phyloP scores from a whole-genome alignment of 2,797 vertebrate genomes.

The Nyctalus aviator region DNA sequence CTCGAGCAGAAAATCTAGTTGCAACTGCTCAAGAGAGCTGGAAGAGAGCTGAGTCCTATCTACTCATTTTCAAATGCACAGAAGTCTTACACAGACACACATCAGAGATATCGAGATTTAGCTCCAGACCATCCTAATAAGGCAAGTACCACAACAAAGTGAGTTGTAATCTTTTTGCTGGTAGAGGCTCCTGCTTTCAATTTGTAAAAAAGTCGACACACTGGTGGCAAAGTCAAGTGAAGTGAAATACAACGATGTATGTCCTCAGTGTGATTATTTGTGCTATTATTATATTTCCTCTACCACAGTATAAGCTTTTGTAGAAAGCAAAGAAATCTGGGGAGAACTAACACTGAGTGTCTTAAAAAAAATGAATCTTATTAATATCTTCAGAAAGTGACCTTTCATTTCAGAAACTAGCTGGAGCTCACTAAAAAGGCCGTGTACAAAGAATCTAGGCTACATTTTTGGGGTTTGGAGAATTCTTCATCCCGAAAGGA shows the following conservation, averaged over 20 bases:
- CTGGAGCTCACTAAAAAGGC: conserved; percentile 29
- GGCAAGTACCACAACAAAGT: neutral
- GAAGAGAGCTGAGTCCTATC: neutral
- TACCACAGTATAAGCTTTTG: neutral
- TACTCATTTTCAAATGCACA: conserved; percentile 2
- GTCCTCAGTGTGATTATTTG: neutral
- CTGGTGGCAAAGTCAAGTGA: neutral
- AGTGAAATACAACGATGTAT: neutral
- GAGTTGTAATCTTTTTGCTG: neutral
- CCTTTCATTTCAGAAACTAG: conserved; percentile 60
- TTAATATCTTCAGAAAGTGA: conserved; percentile 48
- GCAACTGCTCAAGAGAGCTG: neutral
- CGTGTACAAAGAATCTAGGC: conserved; percentile 67
- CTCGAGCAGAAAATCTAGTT: neutral
- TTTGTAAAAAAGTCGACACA: neutral
- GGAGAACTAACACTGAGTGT: neutral
- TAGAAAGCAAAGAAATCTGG: neutral
- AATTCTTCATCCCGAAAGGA: conserved; percentile 42
- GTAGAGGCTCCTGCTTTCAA: neutral
- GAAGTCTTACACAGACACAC: neutral
- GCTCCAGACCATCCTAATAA: neutral
- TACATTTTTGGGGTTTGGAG: conserved; percentile 77
- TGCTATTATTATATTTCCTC: neutral
- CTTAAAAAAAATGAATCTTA: neutral
- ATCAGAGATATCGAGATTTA: neutral